Evolutionary conservation across 2,888 invertebrate species (phyloP).

Genomic region (Mythimna loreyi): DNA sequence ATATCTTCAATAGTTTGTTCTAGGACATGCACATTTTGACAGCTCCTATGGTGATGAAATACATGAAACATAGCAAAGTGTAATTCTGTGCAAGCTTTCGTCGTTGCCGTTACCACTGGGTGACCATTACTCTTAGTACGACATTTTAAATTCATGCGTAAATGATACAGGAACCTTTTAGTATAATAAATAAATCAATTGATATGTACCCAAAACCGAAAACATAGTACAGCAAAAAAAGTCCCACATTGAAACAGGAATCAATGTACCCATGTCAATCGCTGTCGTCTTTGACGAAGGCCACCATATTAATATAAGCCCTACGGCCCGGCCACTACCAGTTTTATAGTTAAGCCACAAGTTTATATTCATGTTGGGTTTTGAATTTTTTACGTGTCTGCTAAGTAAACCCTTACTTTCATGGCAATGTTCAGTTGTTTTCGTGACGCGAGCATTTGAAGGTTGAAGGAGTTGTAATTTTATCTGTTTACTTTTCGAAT

Average conservation of each 20-base stretch:
- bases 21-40: no score
- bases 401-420: conserved; percentile 66
- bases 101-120: no score
- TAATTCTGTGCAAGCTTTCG: no score
- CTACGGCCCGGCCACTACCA: conserved; percentile 70
- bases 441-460: conserved; percentile 49
- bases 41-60: no score
- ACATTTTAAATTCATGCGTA: no score
- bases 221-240: conserved; percentile 47
- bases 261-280: conserved; percentile 64
- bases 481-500: conserved; percentile 14
- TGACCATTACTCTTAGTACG: no score
- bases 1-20: no score
- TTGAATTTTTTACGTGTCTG: conserved; percentile 83
- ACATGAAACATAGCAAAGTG: no score
- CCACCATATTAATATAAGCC: conserved; percentile 72
- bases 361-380: conserved; percentile 82
- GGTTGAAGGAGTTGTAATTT: conserved; percentile 43
- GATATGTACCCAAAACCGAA: conserved; percentile 19
- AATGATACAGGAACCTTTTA: no score
- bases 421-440: conserved; percentile 56
- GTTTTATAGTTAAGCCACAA: conserved; percentile 75
- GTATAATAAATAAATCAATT: conserved; percentile 32
- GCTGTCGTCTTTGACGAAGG: conserved; percentile 65
- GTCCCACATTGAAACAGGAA: conserved; percentile 47